phyloP scores from a whole-genome alignment of 2,113 vertebrate species.

The Caretta caretta region DNA sequence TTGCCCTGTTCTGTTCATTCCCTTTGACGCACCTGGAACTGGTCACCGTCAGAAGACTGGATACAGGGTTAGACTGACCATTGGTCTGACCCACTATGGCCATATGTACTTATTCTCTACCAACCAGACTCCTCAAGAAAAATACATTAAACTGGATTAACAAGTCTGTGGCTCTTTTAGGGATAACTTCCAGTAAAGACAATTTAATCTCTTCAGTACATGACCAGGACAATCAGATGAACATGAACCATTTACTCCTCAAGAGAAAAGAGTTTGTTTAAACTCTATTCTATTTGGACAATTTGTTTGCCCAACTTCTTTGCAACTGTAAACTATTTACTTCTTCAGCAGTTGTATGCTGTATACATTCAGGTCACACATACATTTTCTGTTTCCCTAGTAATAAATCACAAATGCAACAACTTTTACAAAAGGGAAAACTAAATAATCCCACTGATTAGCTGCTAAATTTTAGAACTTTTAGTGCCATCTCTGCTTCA shows the following conservation, averaged over 20 bases:
- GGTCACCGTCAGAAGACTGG: too few relatives aligned
- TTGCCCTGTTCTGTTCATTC: too few relatives aligned
- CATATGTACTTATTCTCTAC: not conserved
- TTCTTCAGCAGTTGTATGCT: not conserved
- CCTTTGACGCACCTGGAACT: too few relatives aligned
- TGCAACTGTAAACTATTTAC: not conserved
- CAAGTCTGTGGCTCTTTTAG: not conserved
- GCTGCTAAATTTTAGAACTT: not conserved
- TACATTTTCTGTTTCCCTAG: not conserved
- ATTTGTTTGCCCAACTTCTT: not conserved
- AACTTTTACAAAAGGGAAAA: constrained; percentile 5
- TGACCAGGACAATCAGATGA: not conserved
- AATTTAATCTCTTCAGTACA: not conserved
- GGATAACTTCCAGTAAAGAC: not conserved
- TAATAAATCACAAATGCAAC: not conserved
- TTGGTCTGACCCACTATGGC: too few relatives aligned
- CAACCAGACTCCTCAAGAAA: not conserved
- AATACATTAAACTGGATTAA: not conserved
- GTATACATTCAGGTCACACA: not conserved
- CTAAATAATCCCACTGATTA: not conserved
- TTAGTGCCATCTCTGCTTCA: not conserved
- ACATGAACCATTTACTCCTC: not conserved
- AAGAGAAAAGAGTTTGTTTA: not conserved
- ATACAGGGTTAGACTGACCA: too few relatives aligned
- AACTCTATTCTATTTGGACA: not conserved